Conservation (phyloP, 2,113 vertebrate species). For the Mellivora capensis region DNA sequence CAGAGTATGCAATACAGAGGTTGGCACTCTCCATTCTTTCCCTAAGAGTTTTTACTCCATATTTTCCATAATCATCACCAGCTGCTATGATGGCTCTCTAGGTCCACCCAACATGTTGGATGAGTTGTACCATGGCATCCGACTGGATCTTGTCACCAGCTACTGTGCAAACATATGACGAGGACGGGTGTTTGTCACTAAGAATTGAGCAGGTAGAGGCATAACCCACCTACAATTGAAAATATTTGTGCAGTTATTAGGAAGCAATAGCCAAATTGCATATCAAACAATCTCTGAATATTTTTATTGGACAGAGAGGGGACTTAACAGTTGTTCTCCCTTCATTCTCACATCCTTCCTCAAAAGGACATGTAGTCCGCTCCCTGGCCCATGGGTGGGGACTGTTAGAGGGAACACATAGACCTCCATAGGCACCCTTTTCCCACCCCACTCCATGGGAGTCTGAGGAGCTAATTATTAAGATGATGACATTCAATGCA, state of each 20-base stretch:
- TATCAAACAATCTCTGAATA: background rate
- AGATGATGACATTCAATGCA: background rate
- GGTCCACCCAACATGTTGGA: slow-evolving; percentile 88
- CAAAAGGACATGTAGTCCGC: background rate
- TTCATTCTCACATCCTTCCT: background rate
- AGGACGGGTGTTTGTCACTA: slow-evolving; percentile 89
- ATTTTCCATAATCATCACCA: slow-evolving; percentile 91
- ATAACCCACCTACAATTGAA: slow-evolving; percentile 85
- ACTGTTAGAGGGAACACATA: background rate
- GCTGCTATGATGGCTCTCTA: slow-evolving; percentile 89
- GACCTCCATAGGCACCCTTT: background rate
- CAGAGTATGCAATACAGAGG: slow-evolving; percentile 89
- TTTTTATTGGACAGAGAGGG: background rate
- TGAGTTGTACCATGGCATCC: slow-evolving; percentile 83
- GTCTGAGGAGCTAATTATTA: background rate
- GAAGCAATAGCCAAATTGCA: background rate
- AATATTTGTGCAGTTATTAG: background rate
- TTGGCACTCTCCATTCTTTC: slow-evolving; percentile 83
- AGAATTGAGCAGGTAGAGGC: slow-evolving; percentile 85
- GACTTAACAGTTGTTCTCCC: background rate
- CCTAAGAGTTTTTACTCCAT: slow-evolving; percentile 88
- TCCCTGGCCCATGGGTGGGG: background rate
- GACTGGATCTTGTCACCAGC: slow-evolving; percentile 85
- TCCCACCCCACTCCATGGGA: background rate
- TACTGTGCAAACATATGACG: slow-evolving; percentile 85